A percentile compares a stretch with the other conserved stretches of the same genome.
Evolutionary conservation across 2,888 invertebrate species (phyloP).

Genomic region (Nasonovia ribisnigri): DNA sequence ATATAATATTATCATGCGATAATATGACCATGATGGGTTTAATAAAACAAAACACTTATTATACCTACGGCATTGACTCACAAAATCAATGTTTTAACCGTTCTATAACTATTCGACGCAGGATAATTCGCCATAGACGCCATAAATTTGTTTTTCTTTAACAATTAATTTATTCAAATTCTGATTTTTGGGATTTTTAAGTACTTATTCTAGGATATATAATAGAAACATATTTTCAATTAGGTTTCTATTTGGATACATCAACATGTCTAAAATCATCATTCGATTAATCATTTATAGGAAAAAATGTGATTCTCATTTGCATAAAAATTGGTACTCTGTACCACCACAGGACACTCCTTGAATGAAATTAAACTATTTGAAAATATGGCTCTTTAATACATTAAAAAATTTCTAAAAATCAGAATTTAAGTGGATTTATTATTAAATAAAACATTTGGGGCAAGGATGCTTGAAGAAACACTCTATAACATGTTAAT

Average conservation of each 20-base stretch:
- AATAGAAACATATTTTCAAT: too few species aligned
- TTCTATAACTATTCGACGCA: not conserved
- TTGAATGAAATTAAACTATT: not conserved
- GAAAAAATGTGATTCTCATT: not conserved
- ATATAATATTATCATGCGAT: not conserved
- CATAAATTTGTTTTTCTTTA: not conserved
- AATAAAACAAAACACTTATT: not conserved
- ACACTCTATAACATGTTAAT: not conserved
- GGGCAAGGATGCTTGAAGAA: not conserved
- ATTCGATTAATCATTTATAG: not conserved
- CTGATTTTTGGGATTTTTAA: not conserved
- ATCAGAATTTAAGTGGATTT: not conserved
- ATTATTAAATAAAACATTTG: too few species aligned
- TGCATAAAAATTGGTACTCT: not conserved
- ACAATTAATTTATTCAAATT: not conserved
- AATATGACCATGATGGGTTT: not conserved
- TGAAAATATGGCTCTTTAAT: not conserved
- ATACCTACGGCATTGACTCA: not conserved
- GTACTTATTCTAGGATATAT: too few species aligned
- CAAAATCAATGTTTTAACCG: not conserved
- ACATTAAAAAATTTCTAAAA: not conserved
- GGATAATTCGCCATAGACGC: not conserved
- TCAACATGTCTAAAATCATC: not conserved
- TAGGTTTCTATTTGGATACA: not conserved
- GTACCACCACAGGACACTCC: too few species aligned